Percentiles rank a stretch among this genome's conserved stretches.
Conservation (phyloP, 2,113 vertebrate genomes). For the Heptranchias perlo region DNA sequence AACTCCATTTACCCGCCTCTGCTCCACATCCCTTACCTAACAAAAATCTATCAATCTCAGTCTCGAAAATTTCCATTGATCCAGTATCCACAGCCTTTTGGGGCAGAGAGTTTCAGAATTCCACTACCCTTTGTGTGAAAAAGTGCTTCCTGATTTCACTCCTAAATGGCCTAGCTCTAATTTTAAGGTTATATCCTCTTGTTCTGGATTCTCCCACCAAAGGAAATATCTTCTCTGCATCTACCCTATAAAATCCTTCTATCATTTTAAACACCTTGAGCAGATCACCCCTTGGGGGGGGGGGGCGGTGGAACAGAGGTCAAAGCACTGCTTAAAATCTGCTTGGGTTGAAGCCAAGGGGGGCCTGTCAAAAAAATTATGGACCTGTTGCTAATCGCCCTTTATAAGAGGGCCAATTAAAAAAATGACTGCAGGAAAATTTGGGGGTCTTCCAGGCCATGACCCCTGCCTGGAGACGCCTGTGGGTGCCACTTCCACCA, state of each 20-base stretch:
- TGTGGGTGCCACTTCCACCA: background rate
- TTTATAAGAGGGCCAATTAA: background rate
- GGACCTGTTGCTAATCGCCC: background rate
- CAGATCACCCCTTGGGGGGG: background rate
- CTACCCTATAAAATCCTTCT: background rate
- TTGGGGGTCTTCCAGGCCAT: background rate
- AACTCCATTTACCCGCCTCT: background rate
- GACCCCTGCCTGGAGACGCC: background rate
- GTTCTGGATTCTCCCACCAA: background rate
- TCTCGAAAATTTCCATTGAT: background rate
- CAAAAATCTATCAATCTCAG: background rate
- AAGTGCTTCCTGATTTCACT: background rate
- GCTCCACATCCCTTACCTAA: background rate
- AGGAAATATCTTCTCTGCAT: background rate
- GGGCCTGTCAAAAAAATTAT: background rate
- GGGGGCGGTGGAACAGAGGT: background rate
- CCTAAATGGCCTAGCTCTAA: background rate
- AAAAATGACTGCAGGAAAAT: background rate
- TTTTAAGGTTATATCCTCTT: background rate
- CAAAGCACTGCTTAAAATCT: background rate
- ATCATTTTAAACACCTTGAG: background rate
- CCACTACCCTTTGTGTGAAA: background rate
- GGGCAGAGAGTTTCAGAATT: background rate
- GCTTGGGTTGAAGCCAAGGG: background rate
- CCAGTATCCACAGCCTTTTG: background rate